Base-by-base conservation (phyloP, 2,113 vertebrate species). In the Scopus umbretta region DNA sequence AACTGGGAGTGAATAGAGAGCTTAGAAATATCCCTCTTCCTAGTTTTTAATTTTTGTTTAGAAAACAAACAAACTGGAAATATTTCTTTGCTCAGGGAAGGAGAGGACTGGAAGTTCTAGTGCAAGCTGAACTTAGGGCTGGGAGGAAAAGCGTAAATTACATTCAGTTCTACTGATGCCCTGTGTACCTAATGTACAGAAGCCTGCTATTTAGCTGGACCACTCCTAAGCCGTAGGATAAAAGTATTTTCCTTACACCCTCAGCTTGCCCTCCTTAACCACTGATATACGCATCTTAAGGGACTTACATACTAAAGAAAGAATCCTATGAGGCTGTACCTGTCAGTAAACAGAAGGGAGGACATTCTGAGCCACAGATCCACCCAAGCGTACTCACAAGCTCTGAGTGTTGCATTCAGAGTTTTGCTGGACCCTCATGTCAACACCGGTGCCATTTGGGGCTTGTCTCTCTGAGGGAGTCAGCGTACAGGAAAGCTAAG, bases 51-150 rank as follows among this genome's bases (percentile, higher is more conserved):
- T 75, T 95, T 94, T 93, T 95, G 25, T 81, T 90, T 82, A 80
- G 88, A 94, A 94, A 96, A 95, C 76, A 97, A 97, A 86, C 76
- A 92, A 82, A 84, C 45, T 71, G 70, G 38, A 84, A 94, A 72
- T 61, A 67, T 83, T 83, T 75, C 73, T 93, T 91, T 88, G 32
- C 78, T 93, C 22, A 36, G 79, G 50, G 58, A 75, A 92, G 32
- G 68, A 84, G 40, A 91, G 61, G 20, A 94, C 86, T 92, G 91
- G 70, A 87, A 82, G 78, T 94, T 73, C 91, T 75, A 71, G 58
- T 55, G 89, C 82, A 4, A 29, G 38, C 73, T 75, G 85, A 94
- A 71, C 86, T 95, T 85, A 89, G 70, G 5, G 5, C 70, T 27
- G 3, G 61, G 72, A 49, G 85, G 61, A 79, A 88, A 29, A 0